Conservation (phyloP, 2,113 vertebrate species). For the Corythornis madagascariensis region DNA sequence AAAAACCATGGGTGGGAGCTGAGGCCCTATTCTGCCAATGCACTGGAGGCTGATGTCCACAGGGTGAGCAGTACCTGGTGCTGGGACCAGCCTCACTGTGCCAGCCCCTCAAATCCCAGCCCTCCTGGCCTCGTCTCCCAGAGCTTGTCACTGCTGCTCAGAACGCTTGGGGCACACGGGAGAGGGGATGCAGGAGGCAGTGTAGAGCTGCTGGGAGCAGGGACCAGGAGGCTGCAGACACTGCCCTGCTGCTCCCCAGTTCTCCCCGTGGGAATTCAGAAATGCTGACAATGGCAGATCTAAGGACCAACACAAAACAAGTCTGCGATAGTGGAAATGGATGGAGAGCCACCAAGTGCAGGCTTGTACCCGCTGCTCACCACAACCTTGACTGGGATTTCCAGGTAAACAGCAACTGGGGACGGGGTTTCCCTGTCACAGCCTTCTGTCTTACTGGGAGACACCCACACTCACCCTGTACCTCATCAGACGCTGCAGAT, state of each 20-base stretch:
- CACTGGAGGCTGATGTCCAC: neutral
- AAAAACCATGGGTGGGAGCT: fast-evolving
- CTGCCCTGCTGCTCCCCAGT: fast-evolving
- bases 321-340: neutral
- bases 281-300: fast-evolving
- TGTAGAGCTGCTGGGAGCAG: fast-evolving
- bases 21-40: neutral
- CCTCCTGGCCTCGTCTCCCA: neutral
- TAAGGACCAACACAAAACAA: neutral
- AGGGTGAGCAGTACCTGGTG: fast-evolving
- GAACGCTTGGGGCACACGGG: neutral
- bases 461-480: neutral
- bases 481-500: neutral
- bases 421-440: neutral
- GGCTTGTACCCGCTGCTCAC: neutral
- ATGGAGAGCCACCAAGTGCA: neutral
- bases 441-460: neutral
- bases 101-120: neutral
- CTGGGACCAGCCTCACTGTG: neutral
- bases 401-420: neutral
- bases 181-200: neutral
- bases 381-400: fast-evolving
- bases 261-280: neutral
- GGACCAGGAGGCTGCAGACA: neutral
- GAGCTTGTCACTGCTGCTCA: neutral